Conservation (phyloP, 2,797 vertebrate species). For the Momotus momota region DNA sequence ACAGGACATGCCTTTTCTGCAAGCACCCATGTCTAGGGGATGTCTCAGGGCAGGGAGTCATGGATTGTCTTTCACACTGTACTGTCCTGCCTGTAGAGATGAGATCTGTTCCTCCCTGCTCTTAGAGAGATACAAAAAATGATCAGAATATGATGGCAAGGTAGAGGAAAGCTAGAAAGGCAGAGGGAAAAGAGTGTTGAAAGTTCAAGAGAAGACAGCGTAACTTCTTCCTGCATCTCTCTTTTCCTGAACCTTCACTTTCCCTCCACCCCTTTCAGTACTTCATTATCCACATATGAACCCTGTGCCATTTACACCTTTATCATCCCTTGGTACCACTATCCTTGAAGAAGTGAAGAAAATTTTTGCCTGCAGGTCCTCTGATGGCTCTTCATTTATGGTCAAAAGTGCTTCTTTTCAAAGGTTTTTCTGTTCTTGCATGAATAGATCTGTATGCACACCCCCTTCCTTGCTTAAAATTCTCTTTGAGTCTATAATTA, state of each 20-base stretch:
- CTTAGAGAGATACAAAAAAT: not conserved
- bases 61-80: not conserved
- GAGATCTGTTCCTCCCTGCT: not conserved
- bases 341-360: not conserved
- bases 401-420: not conserved
- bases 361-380: not conserved
- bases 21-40: not conserved
- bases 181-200: not conserved
- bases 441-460: not conserved
- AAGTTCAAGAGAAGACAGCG: not conserved
- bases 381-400: not conserved
- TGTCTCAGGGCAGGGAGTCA: not conserved
- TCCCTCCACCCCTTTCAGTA: not conserved
- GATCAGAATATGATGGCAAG: not conserved
- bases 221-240: not conserved
- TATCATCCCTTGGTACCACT: not conserved
- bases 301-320: not conserved
- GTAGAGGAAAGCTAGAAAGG: not conserved
- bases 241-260: not conserved
- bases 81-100: not conserved
- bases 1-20: not conserved
- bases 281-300: not conserved
- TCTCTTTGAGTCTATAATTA: constrained; percentile 26
- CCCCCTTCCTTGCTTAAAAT: constrained; percentile 3
- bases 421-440: not conserved